phyloP scores from a whole-genome alignment of 2,888 invertebrate species.

The Sinohyriopsis cumingii region DNA sequence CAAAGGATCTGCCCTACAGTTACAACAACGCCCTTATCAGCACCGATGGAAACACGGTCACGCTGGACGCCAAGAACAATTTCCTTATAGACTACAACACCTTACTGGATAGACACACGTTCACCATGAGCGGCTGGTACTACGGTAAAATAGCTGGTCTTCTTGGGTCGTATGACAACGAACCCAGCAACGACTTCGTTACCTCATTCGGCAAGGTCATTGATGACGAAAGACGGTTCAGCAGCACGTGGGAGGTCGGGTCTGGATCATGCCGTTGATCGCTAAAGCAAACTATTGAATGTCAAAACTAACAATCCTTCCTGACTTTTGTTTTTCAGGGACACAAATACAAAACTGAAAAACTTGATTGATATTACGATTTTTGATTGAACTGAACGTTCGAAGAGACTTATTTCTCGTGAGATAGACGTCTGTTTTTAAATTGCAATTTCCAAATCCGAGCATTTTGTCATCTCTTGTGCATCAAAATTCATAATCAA shows the following conservation, averaged over 20 bases:
- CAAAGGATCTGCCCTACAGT: conserved; percentile 79
- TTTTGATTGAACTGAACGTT: too few species aligned
- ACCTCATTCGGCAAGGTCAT: conserved; percentile 77
- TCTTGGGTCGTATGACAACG: conserved; percentile 92
- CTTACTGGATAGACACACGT: conserved; percentile 72
- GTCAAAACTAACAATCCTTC: too few species aligned
- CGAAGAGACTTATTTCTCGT: too few species aligned
- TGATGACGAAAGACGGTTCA: conserved; percentile 79
- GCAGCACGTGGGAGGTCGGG: conserved; percentile 80
- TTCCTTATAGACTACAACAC: conserved; percentile 71
- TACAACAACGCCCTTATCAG: conserved; percentile 66
- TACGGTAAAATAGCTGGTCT: conserved; percentile 90
- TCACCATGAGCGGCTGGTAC: conserved; percentile 87
- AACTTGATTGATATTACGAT: too few species aligned
- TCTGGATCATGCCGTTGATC: conserved; percentile 35
- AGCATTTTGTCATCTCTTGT: too few species aligned
- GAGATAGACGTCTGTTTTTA: too few species aligned
- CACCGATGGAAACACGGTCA: conserved; percentile 65
- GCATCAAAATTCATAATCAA: too few species aligned
- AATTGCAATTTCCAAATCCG: too few species aligned
- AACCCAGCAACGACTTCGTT: conserved; percentile 85
- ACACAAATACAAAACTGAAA: too few species aligned
- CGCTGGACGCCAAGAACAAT: conserved; percentile 73
- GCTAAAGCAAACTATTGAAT: not conserved
- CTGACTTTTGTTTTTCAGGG: too few species aligned